These are phyloP conservation scores for Phyllopteryx taeniolatus DNA, from an alignment of 2,113 vertebrate genomes.

Conservation along the genomic window DNA sequence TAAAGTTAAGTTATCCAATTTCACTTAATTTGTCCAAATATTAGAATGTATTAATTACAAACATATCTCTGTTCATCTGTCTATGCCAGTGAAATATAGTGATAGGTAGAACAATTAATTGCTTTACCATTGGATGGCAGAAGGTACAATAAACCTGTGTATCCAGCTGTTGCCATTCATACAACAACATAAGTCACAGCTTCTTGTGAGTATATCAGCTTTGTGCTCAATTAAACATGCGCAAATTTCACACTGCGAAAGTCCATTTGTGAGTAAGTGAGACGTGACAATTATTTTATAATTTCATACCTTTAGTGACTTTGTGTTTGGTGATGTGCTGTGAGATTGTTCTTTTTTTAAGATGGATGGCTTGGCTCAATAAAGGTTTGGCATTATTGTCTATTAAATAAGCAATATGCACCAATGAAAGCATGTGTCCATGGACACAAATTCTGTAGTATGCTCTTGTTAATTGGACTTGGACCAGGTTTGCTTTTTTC, in stretches of 20 bases:
- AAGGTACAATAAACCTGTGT: background rate
- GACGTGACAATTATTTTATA: background rate
- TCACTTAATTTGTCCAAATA: too few species aligned
- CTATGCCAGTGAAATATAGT: background rate
- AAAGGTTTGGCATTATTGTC: background rate
- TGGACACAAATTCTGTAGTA: conserved; percentile 1
- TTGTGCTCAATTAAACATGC: background rate
- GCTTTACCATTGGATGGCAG: background rate
- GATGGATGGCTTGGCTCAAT: background rate
- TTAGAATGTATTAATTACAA: too few species aligned
- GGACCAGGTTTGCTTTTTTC: conserved; percentile 36
- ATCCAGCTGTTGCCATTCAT: background rate
- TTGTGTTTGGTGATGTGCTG: background rate
- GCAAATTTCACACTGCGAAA: background rate
- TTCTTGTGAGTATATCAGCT: background rate
- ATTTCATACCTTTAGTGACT: background rate
- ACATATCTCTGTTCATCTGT: too few species aligned
- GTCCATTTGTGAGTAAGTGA: background rate
- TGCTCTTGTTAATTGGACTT: conserved; percentile 29
- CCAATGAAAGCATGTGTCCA: conserved; percentile 1
- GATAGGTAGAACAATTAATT: background rate
- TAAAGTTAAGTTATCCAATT: too few species aligned
- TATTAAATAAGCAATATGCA: background rate
- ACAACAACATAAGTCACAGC: background rate
- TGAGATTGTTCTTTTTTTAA: too few species aligned